Conservation (phyloP, 2,113 vertebrate species). For the Nothobranchius kuhntae region DNA sequence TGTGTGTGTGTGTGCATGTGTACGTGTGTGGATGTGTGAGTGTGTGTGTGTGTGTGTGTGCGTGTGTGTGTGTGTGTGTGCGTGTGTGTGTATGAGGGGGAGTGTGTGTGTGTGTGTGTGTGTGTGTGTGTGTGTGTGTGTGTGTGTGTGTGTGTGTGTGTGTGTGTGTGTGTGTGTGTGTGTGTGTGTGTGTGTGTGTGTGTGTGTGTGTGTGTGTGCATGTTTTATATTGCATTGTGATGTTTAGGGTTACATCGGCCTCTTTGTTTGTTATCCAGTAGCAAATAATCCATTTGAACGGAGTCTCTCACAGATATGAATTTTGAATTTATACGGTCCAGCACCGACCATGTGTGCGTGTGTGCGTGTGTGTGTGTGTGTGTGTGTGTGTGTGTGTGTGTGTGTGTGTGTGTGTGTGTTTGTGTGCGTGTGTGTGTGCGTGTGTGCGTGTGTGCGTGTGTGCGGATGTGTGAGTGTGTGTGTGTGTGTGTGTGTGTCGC, state of each 20-base stretch:
- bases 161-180: not conserved
- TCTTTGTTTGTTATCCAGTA: constrained; percentile 52
- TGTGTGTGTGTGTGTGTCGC: constrained; percentile 27
- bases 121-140: not conserved
- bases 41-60: not conserved
- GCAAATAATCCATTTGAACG: constrained; percentile 52
- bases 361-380: no score
- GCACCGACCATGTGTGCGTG: constrained; percentile 27
- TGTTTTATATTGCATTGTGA: constrained; percentile 4
- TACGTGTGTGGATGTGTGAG: no score
- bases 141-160: no score
- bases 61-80: not conserved
- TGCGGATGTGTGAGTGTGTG: no score
- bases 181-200: no score
- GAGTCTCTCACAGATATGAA: constrained; percentile 44
- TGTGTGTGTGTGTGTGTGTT: not conserved
- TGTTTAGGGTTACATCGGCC: constrained; percentile 15
- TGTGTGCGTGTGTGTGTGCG: no score
- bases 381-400: constrained; percentile 10
- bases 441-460: no score
- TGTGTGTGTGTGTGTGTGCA: not conserved
- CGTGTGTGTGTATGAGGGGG: no score
- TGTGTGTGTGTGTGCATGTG: no score
- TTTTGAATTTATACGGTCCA: constrained; percentile 50
- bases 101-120: no score